A percentile compares a stretch with the other conserved stretches of the same genome.
Conservation (phyloP, 2,113 vertebrate species). For the Mustela lutreola region DNA sequence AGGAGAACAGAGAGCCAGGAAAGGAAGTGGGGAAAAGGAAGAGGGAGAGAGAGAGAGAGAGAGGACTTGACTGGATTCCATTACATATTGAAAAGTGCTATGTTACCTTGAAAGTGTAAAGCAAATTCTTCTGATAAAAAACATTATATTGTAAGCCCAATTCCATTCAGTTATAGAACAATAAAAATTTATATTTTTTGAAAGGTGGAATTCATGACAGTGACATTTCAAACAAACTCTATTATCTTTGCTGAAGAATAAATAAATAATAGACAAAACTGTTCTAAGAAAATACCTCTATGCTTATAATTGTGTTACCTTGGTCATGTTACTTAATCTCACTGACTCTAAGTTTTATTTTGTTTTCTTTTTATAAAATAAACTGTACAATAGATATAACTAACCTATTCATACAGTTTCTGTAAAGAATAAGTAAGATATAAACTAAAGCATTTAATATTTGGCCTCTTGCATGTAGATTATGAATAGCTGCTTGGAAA, state of each 20-base stretch:
- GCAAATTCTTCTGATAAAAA: slow-evolving; percentile 5
- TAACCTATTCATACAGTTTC: not conserved
- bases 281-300: not conserved
- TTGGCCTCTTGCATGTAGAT: not conserved
- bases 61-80: not conserved
- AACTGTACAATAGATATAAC: not conserved
- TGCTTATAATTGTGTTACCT: not conserved
- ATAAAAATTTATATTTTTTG: not conserved
- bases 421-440: not conserved
- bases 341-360: not conserved
- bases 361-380: not conserved
- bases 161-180: not conserved
- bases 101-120: not conserved
- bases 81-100: not conserved
- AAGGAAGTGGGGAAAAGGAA: not conserved
- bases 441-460: not conserved
- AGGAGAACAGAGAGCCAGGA: not conserved
- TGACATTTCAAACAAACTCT: not conserved
- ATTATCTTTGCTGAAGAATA: not conserved
- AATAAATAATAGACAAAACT: not conserved
- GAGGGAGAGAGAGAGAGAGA: not conserved
- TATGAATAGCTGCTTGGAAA: not conserved
- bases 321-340: not conserved
- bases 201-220: not conserved
- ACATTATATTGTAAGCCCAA: not conserved